Base-by-base conservation (phyloP, 1,140 invertebrate species). In the Dreissena rostriformis region DNA sequence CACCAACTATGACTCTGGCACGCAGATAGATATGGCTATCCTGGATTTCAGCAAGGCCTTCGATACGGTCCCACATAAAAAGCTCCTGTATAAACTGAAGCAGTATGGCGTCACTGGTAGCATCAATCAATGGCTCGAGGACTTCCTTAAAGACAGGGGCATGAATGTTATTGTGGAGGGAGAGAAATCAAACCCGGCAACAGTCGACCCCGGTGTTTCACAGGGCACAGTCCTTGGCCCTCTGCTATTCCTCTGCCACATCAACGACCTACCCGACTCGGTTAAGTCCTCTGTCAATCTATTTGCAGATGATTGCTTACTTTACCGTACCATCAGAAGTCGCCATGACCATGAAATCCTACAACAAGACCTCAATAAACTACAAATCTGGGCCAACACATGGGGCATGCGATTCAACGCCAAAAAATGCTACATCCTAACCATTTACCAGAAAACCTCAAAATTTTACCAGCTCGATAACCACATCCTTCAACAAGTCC, bases 351-450 rank as follows among this genome's bases (percentile, higher is more conserved):
- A 78, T 15, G 17, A 39, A 19, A 67, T 24, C 14, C 29, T 78
- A 51, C 77, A 79, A 57, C 15, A 52, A 71, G 52, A 70, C 24
- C 53, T 79, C 6, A 5, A 26, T 10, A 6, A 39, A 53, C 77
- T 79, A 0, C 52, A 79, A 49, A 28, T 4, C 7, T 79, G 65
- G 77, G 77, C 66, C 19, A 24, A 14, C 15, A 53, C n/a, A 17
- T 79, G 77, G 77, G 77, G 77, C 14, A 79, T 79, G 66, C 17
- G 49, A 17, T 86, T 86, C 39, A 86, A 84, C 55, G 74, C 78
- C 12, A 72, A 65, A 12, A 88, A 88, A 17, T 84, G 85, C 55
- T 79, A 82, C 52, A 65, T 88, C 22, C 75, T n/a, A 71, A 71
- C 66, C n/a, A n/a, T n/a, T n/a, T n/a, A n/a, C n/a, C 26, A 71